Conservation (phyloP, 1,140 invertebrate genomes). For the Acromyrmex echinatior region DNA sequence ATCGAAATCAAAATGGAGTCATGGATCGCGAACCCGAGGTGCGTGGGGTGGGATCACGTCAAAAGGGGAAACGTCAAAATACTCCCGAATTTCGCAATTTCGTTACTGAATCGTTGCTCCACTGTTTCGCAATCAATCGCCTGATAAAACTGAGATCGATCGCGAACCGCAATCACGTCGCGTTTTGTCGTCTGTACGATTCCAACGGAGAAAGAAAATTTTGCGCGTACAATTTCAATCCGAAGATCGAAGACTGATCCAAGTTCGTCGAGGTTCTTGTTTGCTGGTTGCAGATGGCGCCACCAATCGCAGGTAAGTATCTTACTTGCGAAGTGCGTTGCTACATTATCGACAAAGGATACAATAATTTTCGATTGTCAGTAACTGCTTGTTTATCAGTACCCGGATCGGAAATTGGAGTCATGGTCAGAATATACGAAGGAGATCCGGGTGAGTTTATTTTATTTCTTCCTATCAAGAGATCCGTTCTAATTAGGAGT, state of each 20-base stretch:
- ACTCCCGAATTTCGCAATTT: neutral
- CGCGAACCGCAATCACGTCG: neutral
- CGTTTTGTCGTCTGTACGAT: neutral
- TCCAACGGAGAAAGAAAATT: neutral
- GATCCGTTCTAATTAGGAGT: neutral
- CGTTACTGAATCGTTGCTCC: neutral
- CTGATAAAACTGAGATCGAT: neutral
- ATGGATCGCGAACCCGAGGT: neutral
- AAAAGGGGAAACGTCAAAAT: too few relatives aligned
- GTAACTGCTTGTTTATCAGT: neutral
- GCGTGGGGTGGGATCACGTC: too few relatives aligned
- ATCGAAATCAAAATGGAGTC: neutral
- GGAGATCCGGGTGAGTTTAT: neutral
- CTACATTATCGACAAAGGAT: neutral
- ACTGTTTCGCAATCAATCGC: neutral
- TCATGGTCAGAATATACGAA: neutral
- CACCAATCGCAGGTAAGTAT: neutral
- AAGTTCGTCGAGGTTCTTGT: neutral
- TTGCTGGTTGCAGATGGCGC: neutral
- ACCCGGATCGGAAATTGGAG: neutral
- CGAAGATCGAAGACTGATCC: neutral
- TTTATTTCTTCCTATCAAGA: neutral
- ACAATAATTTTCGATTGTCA: neutral
- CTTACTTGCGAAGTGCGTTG: neutral
- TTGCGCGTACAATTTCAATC: neutral